Base-by-base conservation (phyloP, 2,797 vertebrate species). In the Scleropages formosus region DNA sequence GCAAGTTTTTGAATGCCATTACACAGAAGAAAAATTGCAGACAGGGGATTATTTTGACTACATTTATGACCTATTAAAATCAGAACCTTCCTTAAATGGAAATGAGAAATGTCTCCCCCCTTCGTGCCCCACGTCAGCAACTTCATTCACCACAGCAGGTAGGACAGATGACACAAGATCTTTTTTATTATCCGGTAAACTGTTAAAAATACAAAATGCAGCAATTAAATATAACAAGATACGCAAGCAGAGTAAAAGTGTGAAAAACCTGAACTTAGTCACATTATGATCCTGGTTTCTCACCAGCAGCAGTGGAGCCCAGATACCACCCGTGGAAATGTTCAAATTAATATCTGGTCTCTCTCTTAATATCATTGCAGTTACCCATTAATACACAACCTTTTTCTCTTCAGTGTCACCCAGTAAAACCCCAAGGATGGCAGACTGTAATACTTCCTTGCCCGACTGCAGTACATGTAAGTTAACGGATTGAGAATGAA, bases 1-100 rank as follows among this genome's bases (percentile, higher is more conserved):
- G 92, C 90, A 92, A 78, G 81, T 86, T 79, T 93, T 91, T 77
- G 85, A 90, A 77, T 94, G 93, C 81, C 93, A 93, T 84, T 93
- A 93, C 75, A 87, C 18, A 68, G 88, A 88, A 6, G 80, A 73
- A 39, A 88, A 78, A 58, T 85, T 91, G 73, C 78, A 86, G 51
- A 88, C 89, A 1, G 85, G 83, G 7, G 87, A 84, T 51, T 94
- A 92, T 81, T 93, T 94, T 66, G 86, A 90, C 81, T 88, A 92
- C 76, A 81, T 93, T 68, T 88, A 85, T 81, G 87, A 92, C 18
- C 56, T 94, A 64, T 81, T 93, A 26, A 74, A 79, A 0, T 53
- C 85, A 0, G 90, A 90, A 0, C 67, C 88, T 62, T 82, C 88
- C 20, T 88, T 71, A 74, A 78, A 82, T 53, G 83, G 79, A 0